Base-by-base conservation (phyloP, 2,888 invertebrate genomes). In the Pherbina coryleti region DNA sequence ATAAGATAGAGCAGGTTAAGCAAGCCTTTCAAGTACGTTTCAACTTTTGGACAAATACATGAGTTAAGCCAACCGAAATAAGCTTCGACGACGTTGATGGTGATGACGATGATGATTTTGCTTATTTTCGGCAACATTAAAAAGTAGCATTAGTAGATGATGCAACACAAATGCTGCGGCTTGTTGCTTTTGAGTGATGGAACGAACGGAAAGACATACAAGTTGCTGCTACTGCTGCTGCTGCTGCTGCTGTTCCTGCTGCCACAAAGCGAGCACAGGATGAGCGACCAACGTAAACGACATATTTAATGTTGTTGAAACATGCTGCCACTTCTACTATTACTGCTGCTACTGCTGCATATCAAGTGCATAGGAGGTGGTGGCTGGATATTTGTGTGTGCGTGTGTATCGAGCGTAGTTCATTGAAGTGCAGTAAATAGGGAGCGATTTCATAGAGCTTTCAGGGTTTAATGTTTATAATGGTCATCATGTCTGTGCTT, bases 391-490 rank as follows among this genome's bases (percentile, higher is more conserved):
- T 19, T 0, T 34, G 55, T 22, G 17, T 37, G 31, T 9, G 17
- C 17, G 34, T n/a, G 0, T 19, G 57, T 14, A 44, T 71, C 22
- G 8, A 9, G 17, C 37, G 49, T 14, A 49, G 69, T 44, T 19
- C 5, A 62, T 19, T 22, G 55, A 55, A 55, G 55, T 22, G 55
- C 17, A 62, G 28, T 17, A 55, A 22, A 14, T 44, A 67, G 37
- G 85, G 82, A 81, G 84, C 83, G 85, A 86, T 82, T 81, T 79
- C 66, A 83, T 84, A 85, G 85, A 83, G 86, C 85, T 86, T 86
- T 84, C 81, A 85, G 85, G 84, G 86, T 85, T 84, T 86, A 84
- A 86, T 86, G 85, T 84, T 86, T 85, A 84, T 85, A 86, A 85
- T 86, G 84, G 84, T 85, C 86, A 85, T 34, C 57, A 37, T n/a